Percentiles rank a stretch among this genome's conserved stretches.
phyloP scores from a whole-genome alignment of 2,113 vertebrate species.

The Paradoxurus hermaphroditus region DNA sequence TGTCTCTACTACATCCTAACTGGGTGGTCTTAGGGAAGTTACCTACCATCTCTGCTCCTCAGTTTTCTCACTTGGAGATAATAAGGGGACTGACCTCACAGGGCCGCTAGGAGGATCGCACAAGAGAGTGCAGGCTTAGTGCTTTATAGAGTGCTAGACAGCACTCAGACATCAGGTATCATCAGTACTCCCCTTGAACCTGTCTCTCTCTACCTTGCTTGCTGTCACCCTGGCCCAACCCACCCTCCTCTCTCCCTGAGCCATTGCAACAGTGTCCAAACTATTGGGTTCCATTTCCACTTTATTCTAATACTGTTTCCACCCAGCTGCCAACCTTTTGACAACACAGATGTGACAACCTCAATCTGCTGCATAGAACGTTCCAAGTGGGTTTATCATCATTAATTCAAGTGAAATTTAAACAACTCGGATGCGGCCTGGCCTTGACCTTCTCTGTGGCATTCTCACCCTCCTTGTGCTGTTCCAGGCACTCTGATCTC shows the following conservation, averaged over 20 bases:
- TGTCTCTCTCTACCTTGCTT: accelerated
- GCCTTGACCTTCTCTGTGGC: neutral
- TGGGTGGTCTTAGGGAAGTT: neutral
- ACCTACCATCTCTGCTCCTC: neutral
- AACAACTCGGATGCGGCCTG: neutral
- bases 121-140: neutral
- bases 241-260: neutral
- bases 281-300: neutral
- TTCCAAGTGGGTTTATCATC: neutral
- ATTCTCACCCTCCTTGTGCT: neutral
- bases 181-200: neutral
- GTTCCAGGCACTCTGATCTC: neutral
- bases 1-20: neutral
- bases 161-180: neutral
- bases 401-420: neutral
- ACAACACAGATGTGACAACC: neutral
- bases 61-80: neutral
- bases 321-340: neutral
- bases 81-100: neutral
- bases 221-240: neutral
- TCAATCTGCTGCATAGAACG: too few species aligned
- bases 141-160: neutral
- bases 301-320: accelerated
- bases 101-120: neutral
- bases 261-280: neutral